phyloP scores from a whole-genome alignment of 2,797 vertebrate genomes.

The Taenioides sp. region DNA sequence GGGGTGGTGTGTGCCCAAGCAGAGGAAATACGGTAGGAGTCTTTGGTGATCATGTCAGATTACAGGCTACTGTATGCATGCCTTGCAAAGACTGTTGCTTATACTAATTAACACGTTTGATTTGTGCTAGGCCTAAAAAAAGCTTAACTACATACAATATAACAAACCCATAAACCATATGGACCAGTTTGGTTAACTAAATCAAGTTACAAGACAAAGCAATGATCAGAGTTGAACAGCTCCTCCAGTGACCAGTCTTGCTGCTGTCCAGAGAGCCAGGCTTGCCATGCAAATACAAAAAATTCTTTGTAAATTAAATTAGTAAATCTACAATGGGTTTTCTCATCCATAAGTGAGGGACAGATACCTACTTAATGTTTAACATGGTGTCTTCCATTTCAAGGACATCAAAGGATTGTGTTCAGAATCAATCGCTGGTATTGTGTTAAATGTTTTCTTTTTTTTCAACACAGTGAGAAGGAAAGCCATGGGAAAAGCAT shows the following conservation, averaged over 20 bases:
- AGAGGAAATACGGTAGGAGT: slow-evolving; percentile 54
- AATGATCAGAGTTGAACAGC: slow-evolving; percentile 19
- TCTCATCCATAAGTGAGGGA: slow-evolving; percentile 27
- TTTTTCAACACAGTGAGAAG: slow-evolving; percentile 32
- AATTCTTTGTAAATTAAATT: slow-evolving; percentile 54
- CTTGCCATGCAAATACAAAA: slow-evolving; percentile 57
- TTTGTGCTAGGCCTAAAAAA: not conserved
- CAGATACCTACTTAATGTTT: slow-evolving; percentile 17
- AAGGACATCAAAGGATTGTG: slow-evolving; percentile 6
- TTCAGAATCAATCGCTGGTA: not conserved
- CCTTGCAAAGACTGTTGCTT: not conserved
- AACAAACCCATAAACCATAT: not conserved
- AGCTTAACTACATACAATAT: not conserved
- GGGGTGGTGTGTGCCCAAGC: slow-evolving; percentile 57
- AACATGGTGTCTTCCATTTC: slow-evolving; percentile 28
- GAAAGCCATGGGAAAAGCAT: slow-evolving; percentile 28
- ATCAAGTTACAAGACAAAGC: not conserved
- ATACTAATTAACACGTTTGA: not conserved
- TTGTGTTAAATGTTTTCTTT: not conserved
- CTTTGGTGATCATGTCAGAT: slow-evolving; percentile 24
- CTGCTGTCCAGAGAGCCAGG: slow-evolving; percentile 16
- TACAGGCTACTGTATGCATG: not conserved
- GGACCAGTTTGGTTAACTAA: not conserved
- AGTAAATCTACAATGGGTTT: slow-evolving; percentile 18
- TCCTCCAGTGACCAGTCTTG: not conserved